Conservation (phyloP, 2,888 invertebrate genomes). For the Scaptomyza polygonia region DNA sequence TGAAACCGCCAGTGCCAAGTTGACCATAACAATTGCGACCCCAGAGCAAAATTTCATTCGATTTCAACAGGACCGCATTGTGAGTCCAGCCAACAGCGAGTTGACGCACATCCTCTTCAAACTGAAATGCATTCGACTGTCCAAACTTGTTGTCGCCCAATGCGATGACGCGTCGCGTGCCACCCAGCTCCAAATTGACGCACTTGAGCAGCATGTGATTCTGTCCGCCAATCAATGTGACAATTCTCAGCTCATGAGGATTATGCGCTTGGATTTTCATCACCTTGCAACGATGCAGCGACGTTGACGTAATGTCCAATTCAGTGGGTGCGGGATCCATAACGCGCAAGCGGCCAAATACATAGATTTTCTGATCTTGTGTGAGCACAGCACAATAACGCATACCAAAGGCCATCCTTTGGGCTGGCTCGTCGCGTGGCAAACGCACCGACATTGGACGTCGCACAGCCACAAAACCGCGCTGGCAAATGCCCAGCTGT, state of each 20-base stretch:
- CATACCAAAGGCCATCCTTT: constrained; percentile 81
- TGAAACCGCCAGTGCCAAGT: constrained; percentile 85
- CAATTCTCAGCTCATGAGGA: constrained; percentile 85
- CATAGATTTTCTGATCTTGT: constrained; percentile 78
- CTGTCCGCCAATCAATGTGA: constrained; percentile 90
- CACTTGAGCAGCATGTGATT: constrained; percentile 87
- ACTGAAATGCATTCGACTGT: constrained; percentile 86
- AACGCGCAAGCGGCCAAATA: constrained; percentile 81
- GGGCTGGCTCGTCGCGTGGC: constrained; percentile 78
- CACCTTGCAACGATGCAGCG: constrained; percentile 78
- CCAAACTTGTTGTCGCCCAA: constrained; percentile 94
- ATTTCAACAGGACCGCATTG: constrained; percentile 87
- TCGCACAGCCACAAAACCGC: constrained; percentile 81
- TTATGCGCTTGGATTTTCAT: constrained; percentile 75
- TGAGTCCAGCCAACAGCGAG: constrained; percentile 91
- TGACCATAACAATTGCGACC: constrained; percentile 93
- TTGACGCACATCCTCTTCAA: constrained; percentile 86
- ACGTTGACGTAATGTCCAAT: constrained; percentile 75
- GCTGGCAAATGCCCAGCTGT: constrained; percentile 88
- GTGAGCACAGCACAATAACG: constrained; percentile 82
- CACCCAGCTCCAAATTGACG: constrained; percentile 51
- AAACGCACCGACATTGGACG: constrained; percentile 79
- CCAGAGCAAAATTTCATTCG: constrained; percentile 89
- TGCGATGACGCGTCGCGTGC: constrained; percentile 86
- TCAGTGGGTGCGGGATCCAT: constrained; percentile 78